Conservation (phyloP, 1,140 invertebrate genomes). For the Ips nitidus region DNA sequence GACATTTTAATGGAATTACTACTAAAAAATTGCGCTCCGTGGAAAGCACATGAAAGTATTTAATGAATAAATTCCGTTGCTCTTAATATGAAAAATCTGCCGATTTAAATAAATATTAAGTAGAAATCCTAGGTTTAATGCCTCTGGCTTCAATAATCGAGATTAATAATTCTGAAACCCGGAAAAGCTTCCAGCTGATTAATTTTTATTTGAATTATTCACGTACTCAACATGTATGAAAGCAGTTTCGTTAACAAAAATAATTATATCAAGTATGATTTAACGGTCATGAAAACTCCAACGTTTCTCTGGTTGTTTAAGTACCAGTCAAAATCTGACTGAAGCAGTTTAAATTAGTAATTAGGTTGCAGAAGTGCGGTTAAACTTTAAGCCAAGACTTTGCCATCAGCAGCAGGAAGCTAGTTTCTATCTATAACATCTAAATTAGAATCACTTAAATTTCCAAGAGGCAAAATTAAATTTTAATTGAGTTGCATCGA, state of each 20-base stretch:
- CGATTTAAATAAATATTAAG: constrained; percentile 20
- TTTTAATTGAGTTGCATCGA: too few relatives aligned
- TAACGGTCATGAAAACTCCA: not conserved
- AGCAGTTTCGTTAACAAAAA: not conserved
- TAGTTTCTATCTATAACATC: not conserved
- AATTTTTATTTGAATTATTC: not conserved
- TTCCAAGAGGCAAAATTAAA: too few relatives aligned
- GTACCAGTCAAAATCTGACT: not conserved
- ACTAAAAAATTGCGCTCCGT: constrained; percentile 12
- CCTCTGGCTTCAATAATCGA: not conserved
- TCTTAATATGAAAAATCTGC: constrained; percentile 11
- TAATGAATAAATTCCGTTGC: constrained; percentile 11
- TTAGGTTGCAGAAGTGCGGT: constrained; percentile 8
- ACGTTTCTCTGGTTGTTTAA: not conserved
- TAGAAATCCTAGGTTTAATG: not conserved
- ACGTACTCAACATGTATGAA: not conserved
- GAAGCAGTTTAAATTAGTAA: not conserved
- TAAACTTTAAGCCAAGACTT: constrained; percentile 12
- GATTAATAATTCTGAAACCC: not conserved
- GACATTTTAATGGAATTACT: constrained; percentile 29
- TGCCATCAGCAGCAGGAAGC: not conserved
- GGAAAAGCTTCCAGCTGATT: not conserved
- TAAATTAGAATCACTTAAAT: not conserved
- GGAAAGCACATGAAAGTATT: constrained; percentile 9
- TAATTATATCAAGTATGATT: not conserved